Evolutionary conservation across 1,140 invertebrate species (phyloP).

Genomic region (Palaemon carinicauda): DNA sequence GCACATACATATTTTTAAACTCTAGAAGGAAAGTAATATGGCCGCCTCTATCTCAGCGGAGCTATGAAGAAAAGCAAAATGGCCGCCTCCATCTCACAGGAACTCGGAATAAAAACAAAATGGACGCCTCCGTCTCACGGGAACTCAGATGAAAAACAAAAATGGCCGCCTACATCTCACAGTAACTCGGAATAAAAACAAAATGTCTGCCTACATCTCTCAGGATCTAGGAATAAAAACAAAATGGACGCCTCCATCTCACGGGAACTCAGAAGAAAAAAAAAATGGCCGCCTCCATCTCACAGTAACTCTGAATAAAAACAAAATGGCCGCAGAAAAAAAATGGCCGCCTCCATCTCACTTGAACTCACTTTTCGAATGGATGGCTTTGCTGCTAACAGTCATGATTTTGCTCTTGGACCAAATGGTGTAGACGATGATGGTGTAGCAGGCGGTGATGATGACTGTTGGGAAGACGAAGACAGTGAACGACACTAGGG

Average conservation of each 20-base stretch:
- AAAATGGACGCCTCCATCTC: not conserved
- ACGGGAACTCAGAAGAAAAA: too few species aligned
- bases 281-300: not conserved
- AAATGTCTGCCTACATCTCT: too few species aligned
- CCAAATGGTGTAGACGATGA: conserved; percentile 94
- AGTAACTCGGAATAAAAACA: not conserved
- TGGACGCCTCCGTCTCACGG: not conserved
- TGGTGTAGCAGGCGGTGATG: conserved; percentile 88
- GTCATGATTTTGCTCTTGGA: conserved; percentile 71
- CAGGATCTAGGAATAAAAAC: too few species aligned
- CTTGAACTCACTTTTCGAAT: conserved; percentile 27
- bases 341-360: not conserved
- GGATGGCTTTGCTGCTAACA: conserved; percentile 3
- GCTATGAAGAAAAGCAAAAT: not conserved
- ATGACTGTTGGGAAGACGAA: conserved; percentile 90
- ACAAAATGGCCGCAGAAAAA: not conserved
- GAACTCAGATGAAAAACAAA: too few species aligned
- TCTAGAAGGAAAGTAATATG: not conserved
- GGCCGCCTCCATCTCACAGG: too few species aligned
- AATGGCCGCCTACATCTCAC: not conserved
- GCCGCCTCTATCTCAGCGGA: too few species aligned
- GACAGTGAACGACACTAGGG: conserved; percentile 79
- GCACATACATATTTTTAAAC: not conserved
- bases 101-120: not conserved
- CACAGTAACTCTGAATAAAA: not conserved